Evolutionary conservation across 2,888 invertebrate genomes (phyloP), one percentile per base, ranked within the genome.

Genomic region (Caenorhabditis sulstoni): DNA sequence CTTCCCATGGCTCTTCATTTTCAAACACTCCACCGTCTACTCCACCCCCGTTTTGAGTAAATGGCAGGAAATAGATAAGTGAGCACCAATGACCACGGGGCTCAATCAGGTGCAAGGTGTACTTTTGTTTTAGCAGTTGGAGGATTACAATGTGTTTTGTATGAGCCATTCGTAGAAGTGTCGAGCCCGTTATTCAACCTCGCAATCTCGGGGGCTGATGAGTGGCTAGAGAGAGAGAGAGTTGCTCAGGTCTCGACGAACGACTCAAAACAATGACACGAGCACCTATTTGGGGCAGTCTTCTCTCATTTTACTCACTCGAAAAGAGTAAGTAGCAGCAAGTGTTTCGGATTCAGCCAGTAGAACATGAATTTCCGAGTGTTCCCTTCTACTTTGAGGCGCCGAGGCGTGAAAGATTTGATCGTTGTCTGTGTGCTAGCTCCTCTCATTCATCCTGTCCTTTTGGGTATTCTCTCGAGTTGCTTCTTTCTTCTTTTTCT

Each of bases 351-450:
- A 73, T 73, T 73, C 58, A 50, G 57, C 45, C 29, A 41, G 41
- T 20, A 64, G 64, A 64, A 64, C 73, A 45, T 58, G 73, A 73
- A 73, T 73, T 58, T 64, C 73, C 58, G 58, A 73, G 73, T 73
- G 64, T 65, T 73, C 73, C 14, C 71, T 49, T 64, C 64, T 50
- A 64, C 73, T 73, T 64, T 49, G 41, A 35, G 20, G 20, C 55
- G 73, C 16, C 73, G 73, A 58, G 64, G 64, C 73, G 73, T 64
- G 64, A 73, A 73, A 57, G 73, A 73, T 73, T 58, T 73, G 73
- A 73, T 73, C 73, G 57, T 65, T 73, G 64, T 73, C 64, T 73
- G 37, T 64, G 41, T n/a, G n/a, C n/a, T n/a, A n/a, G 50, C 53
- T 35, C 52, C 55, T 71, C 41, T 62, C 20, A 59, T 55, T 52